Evolutionary conservation across 2,113 vertebrate genomes (phyloP), one percentile per base, ranked within the genome.

Genomic region (Clinocottus analis): DNA sequence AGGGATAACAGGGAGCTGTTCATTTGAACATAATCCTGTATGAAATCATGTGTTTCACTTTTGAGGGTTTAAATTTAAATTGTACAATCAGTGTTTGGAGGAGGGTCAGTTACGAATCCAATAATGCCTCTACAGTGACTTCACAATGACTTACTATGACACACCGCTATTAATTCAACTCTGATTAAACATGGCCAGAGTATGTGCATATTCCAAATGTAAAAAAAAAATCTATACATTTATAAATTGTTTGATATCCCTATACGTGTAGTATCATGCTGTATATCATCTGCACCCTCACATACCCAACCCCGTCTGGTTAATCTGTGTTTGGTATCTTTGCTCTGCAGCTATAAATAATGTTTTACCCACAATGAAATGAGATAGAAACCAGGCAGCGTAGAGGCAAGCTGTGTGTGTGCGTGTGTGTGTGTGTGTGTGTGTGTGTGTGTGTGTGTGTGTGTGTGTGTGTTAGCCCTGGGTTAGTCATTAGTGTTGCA

Each of bases 401-500:
- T 51, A 56, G 63, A 63, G 75, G 75, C 78, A 84, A 77, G 75
- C 39, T 37, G 79, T 84, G 65, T 69, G 35, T 33, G 19, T 56
- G 21, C 47, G 49, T 69, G 56, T 77, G 39, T 39, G 60, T 59
- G 60, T 59, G 39, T 66, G 77, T 43, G 68, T 17, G 55, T 47
- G 53, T 61, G 75, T 51, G 55, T 60, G 45, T 72, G 47, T 71
- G 23, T 33, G 19, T 64, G 21, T 58, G 60, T 69, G 56, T 77
- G 39, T 39, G 67, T 59, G 60, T 59, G 49, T 66, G 77, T 43
- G 68, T 17, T 66, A 47, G 69, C 69, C 64, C 56, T 82, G 66
- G 83, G 83, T 89, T 87, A 89, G 75, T 82, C 79, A 87, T 89
- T 89, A 90, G 78, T 37, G 66, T 55, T 71, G 60, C 58, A 49